Base-by-base conservation (phyloP, 1,140 invertebrate genomes). In the Eueides isabella region DNA sequence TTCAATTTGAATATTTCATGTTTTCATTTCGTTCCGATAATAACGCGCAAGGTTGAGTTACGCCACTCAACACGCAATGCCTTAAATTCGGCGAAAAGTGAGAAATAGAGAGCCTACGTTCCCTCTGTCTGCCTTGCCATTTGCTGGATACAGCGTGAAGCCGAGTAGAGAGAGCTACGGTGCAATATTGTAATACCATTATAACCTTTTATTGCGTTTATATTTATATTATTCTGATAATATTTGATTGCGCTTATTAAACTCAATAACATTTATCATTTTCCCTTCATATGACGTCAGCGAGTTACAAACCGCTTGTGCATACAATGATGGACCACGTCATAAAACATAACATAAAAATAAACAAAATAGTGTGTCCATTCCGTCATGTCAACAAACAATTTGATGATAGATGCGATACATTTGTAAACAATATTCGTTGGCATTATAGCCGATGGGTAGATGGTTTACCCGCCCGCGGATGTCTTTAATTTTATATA, bases 361-460 rank as follows among this genome's bases (percentile, higher is more conserved):
- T 33, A 62, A 74, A 74, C 72, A 78, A 64, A 71, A 70, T 38
- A 35, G 12, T 44, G 64, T 76, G 82, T 89, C 79, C 82, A 75
- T 82, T 80, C 76, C 80, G 75, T 78, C 74, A 80, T 80, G 78
- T 85, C 84, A 85, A 86, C 85, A 87, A 86, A 88, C 77, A 83
- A 83, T 85, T 83, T 82, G 77, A 79, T 87, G 84, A 91, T 88
- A 83, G 81, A 90, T 88, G 82, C 78, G 80, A 80, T 86, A 78
- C 82, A 85, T 89, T 90, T 87, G 83, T 86, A 88, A 86, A 90
- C 83, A 86, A 89, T 86, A 85, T 85, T 84, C 80, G 82, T 77
- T 61, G 71, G 77, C 70, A 74, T 77, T 44, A 62, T 38, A 33
- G 73, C 72, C 79, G 69, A 72, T 63, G 71, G 78, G 71, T 74